phyloP scores from a whole-genome alignment of 2,888 invertebrate species.

The Drosophila algonquin region DNA sequence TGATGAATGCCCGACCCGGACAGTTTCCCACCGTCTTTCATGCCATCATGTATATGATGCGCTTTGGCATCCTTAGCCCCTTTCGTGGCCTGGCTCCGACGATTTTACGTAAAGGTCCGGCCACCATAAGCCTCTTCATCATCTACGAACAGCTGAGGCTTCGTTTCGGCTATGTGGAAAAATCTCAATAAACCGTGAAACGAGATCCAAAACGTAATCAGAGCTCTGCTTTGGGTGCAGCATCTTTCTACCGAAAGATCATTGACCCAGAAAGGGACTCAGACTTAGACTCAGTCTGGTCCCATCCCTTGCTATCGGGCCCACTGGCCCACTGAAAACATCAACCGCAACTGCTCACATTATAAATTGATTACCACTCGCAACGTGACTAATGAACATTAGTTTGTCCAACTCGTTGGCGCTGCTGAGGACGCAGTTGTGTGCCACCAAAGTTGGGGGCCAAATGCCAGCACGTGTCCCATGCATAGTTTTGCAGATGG shows the following conservation, averaged over 20 bases:
- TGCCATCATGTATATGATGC: conserved; percentile 35
- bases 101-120: conserved; percentile 45
- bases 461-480: conserved; percentile 59
- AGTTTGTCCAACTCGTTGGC: conserved; percentile 67
- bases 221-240: too few species aligned
- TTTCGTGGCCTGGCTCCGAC: conserved; percentile 51
- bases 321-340: conserved; percentile 27
- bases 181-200: not conserved
- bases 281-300: too few species aligned
- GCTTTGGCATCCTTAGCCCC: conserved; percentile 46
- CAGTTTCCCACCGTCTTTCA: conserved; percentile 20
- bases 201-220: not conserved
- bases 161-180: conserved; percentile 21
- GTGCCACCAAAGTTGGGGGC: conserved; percentile 45
- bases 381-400: conserved; percentile 73
- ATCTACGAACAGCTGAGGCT: conserved; percentile 56
- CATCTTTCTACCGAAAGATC: not conserved
- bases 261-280: conserved; percentile 15
- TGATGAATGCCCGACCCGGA: conserved; percentile 45
- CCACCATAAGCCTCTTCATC: conserved; percentile 45
- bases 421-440: conserved; percentile 43
- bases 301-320: not conserved
- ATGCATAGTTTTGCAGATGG: conserved; percentile 25
- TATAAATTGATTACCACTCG: conserved; percentile 69
- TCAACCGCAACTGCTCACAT: conserved; percentile 69